A percentile compares a stretch with the other conserved stretches of the same genome.
These are phyloP conservation scores for Erythrocercus mccallii DNA, from an alignment of 2,113 vertebrate genomes.

Conservation along the genomic window DNA sequence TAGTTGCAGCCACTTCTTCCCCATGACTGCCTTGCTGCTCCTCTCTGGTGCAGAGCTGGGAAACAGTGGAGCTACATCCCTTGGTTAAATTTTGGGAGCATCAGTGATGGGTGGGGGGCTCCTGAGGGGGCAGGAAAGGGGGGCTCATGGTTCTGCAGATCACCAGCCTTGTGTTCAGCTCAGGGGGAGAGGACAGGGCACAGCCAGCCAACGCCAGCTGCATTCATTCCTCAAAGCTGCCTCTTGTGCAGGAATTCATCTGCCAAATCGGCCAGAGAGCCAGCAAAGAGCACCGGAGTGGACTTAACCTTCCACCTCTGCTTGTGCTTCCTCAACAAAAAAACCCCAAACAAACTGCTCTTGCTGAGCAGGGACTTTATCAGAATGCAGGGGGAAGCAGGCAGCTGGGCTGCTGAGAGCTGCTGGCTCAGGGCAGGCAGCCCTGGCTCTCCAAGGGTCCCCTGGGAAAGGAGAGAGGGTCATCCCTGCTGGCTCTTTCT, in stretches of 20 bases:
- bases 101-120: neutral
- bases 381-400: neutral
- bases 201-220: neutral
- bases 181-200: neutral
- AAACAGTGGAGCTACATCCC: neutral
- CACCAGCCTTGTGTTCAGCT: neutral
- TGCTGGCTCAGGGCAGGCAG: neutral
- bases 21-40: neutral
- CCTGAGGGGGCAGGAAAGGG: neutral
- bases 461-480: neutral
- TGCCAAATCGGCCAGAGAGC: neutral
- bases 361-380: slow-evolving; percentile 13
- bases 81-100: neutral
- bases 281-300: neutral
- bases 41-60: neutral
- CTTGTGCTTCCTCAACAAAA: neutral
- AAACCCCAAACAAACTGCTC: neutral
- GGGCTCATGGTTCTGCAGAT: neutral
- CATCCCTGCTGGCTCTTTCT: neutral
- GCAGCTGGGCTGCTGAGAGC: neutral
- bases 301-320: slow-evolving; percentile 14
- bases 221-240: neutral
- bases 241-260: neutral
- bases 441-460: neutral
- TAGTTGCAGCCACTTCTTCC: neutral